Conservation (phyloP, 2,797 vertebrate genomes). For the Astyanax mexicanus region DNA sequence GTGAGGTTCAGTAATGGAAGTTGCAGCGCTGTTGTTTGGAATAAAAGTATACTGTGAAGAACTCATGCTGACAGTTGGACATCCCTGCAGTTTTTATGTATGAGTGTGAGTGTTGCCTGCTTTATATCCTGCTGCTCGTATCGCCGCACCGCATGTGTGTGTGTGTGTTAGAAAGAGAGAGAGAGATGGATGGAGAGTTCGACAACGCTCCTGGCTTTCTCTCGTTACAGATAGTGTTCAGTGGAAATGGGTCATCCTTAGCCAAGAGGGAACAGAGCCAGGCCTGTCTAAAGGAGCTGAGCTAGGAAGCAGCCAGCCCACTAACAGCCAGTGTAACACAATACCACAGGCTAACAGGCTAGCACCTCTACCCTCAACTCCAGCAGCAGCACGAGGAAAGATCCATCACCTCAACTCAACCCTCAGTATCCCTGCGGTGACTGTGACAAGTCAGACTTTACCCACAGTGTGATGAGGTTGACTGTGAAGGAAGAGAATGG, state of each 20-base stretch:
- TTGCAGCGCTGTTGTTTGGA: background rate
- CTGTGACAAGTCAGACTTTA: background rate
- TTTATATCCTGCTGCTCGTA: slow-evolving; percentile 27
- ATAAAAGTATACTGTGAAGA: slow-evolving; percentile 14
- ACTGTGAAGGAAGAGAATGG: background rate
- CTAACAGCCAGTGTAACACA: slow-evolving; percentile 36
- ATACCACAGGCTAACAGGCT: slow-evolving; percentile 31
- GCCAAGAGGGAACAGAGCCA: slow-evolving; percentile 55
- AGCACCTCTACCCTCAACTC: slow-evolving; percentile 16
- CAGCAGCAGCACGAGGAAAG: slow-evolving; percentile 9
- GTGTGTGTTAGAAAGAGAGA: background rate
- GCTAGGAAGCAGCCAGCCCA: slow-evolving; percentile 25
- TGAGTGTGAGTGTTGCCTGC: slow-evolving; percentile 2
- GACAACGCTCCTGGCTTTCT: slow-evolving; percentile 53
- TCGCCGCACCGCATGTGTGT: background rate
- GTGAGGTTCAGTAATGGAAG: background rate
- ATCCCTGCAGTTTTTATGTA: slow-evolving; percentile 20
- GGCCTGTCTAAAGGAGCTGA: slow-evolving; percentile 46
- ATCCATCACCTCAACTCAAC: background rate
- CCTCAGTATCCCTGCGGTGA: background rate
- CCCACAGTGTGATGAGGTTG: background rate
- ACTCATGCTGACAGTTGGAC: slow-evolving; percentile 17
- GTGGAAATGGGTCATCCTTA: slow-evolving; percentile 56
- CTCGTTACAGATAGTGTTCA: slow-evolving; percentile 46
- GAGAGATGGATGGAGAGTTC: slow-evolving; percentile 19